Evolutionary conservation across 2,888 invertebrate species (phyloP).

Genomic region (Gandaritis pyraliata): DNA sequence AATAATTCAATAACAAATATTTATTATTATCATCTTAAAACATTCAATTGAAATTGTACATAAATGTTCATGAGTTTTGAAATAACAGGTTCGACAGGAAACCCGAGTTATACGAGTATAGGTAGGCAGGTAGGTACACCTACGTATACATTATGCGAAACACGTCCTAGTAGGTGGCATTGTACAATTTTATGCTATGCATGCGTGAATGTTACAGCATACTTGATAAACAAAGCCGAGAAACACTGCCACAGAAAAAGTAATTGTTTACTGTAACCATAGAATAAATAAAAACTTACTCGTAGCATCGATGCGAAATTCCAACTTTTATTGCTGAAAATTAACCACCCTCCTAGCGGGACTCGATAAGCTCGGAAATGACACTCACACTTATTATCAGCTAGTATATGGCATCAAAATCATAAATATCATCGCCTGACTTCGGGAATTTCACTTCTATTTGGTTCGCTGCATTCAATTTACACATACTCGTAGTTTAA

Average conservation of each 20-base stretch:
- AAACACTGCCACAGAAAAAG: slow-evolving; percentile 19
- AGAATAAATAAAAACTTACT: background rate
- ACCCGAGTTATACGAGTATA: slow-evolving; percentile 25
- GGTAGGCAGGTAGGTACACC: background rate
- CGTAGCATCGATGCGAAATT: too few relatives aligned
- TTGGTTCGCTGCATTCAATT: background rate
- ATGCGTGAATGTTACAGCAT: slow-evolving; percentile 52
- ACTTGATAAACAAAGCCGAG: slow-evolving; percentile 33
- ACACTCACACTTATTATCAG: too few relatives aligned
- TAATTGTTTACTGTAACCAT: slow-evolving; percentile 3
- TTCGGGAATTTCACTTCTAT: too few relatives aligned
- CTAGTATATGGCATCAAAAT: too few relatives aligned
- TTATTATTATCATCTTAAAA: background rate
- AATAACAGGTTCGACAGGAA: slow-evolving; percentile 31
- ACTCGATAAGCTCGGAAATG: too few relatives aligned
- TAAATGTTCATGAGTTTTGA: slow-evolving; percentile 2
- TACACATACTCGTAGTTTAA: slow-evolving; percentile 1
- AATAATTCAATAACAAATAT: background rate
- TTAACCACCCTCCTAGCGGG: too few relatives aligned
- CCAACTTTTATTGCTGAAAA: too few relatives aligned
- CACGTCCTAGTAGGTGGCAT: slow-evolving; percentile 48
- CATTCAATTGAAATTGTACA: background rate
- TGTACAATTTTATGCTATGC: slow-evolving; percentile 47
- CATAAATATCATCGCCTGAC: too few relatives aligned
- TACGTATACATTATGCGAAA: slow-evolving; percentile 38